Conservation (phyloP, 2,113 vertebrate species). For the Ranitomeya variabilis region DNA sequence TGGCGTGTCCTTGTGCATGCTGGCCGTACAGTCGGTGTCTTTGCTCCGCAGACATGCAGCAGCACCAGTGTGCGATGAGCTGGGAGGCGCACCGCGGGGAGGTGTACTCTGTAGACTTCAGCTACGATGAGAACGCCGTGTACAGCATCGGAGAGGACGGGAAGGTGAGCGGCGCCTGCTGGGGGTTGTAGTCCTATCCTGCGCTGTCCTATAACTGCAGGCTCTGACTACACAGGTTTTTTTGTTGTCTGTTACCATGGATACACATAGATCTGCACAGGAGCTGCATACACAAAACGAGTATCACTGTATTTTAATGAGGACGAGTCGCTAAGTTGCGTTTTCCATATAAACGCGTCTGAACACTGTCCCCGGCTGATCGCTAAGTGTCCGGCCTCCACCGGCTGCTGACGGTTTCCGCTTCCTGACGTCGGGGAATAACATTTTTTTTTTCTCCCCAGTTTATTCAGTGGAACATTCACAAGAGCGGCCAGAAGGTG, state of each 20-base stretch:
- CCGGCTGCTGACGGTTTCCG: not conserved
- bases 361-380: no score
- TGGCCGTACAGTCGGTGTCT: not conserved
- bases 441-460: constrained; percentile 62
- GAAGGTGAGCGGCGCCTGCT: constrained; percentile 75
- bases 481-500: constrained; percentile 91
- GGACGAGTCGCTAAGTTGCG: no score
- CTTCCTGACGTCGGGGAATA: not conserved
- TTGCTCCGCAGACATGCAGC: constrained; percentile 85
- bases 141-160: constrained; percentile 95
- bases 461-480: constrained; percentile 99
- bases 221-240: not conserved
- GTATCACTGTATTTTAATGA: no score
- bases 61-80: constrained; percentile 93
- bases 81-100: constrained; percentile 93
- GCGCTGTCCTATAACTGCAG: not conserved
- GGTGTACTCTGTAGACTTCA: constrained; percentile 97
- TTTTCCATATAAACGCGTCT: no score
- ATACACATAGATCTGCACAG: not conserved
- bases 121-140: constrained; percentile 93
- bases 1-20: not conserved
- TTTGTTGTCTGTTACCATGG: not conserved
- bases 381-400: not conserved
- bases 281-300: no score
- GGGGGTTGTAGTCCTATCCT: not conserved